Conservation (phyloP, 1,140 invertebrate genomes). For the Matsumurasca onukii region DNA sequence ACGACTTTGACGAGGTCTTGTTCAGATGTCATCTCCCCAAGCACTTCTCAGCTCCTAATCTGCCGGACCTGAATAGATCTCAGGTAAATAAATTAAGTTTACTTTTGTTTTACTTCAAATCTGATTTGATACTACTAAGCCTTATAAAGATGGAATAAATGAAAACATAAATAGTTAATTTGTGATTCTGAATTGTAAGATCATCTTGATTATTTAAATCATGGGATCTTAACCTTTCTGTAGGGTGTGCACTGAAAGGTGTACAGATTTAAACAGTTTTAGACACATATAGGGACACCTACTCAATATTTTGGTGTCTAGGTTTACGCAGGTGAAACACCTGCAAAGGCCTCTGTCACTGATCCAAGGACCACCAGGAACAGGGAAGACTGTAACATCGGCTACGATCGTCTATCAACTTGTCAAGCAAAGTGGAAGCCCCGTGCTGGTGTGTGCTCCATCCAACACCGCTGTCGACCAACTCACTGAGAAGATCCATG, state of each 20-base stretch:
- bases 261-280: no score
- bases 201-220: no score
- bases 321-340: slow-evolving; percentile 98
- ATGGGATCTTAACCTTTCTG: no score
- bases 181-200: no score
- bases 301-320: slow-evolving; percentile 43
- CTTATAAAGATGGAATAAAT: no score
- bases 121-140: no score
- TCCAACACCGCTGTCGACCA: slow-evolving; percentile 99
- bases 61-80: slow-evolving; percentile 96
- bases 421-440: slow-evolving; percentile 90
- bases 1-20: slow-evolving; percentile 95
- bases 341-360: slow-evolving; percentile 94
- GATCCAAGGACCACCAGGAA: slow-evolving; percentile 85
- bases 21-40: slow-evolving; percentile 91
- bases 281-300: no score
- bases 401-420: slow-evolving; percentile 99
- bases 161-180: no score
- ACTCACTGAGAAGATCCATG: slow-evolving; percentile 97
- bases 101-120: no score
- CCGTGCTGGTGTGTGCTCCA: slow-evolving; percentile 97
- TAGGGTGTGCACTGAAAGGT: no score
- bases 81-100: no score
- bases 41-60: slow-evolving; percentile 94
- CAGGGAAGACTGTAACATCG: slow-evolving; percentile 98